Evolutionary conservation across 2,113 vertebrate genomes (phyloP).

Genomic region (Microtus montanus): DNA sequence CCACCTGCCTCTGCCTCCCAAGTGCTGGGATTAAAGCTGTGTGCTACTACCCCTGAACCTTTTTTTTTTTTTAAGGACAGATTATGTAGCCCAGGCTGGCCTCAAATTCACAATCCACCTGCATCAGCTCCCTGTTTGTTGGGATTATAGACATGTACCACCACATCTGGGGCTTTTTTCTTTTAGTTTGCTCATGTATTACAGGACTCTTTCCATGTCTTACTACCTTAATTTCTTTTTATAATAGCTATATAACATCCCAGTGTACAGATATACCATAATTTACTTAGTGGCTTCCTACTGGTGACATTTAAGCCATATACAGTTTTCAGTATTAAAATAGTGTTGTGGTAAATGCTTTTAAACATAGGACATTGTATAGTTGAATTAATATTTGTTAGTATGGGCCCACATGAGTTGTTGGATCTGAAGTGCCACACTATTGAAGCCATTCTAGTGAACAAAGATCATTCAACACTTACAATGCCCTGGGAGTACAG

Average conservation of each 20-base stretch:
- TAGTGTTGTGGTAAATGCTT: conserved; percentile 15
- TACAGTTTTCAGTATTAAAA: conserved; percentile 12
- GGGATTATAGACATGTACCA: background rate
- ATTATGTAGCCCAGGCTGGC: background rate
- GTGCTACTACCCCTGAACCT: background rate
- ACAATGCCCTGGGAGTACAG: background rate
- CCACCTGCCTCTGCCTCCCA: background rate
- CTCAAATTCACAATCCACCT: background rate
- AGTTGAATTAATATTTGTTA: conserved; percentile 27
- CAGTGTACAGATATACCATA: background rate
- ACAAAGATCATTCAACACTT: background rate
- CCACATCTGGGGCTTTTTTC: background rate
- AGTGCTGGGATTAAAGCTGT: background rate
- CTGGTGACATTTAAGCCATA: conserved; percentile 1
- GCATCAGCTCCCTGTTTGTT: background rate
- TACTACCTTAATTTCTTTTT: conserved; percentile 44
- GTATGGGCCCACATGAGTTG: background rate
- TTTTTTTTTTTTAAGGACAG: background rate
- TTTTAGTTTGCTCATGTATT: conserved; percentile 52
- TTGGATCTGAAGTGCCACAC: conserved; percentile 53
- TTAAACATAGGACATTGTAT: background rate
- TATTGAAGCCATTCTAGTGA: conserved; percentile 16
- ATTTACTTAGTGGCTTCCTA: conserved; percentile 47
- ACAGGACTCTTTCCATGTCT: conserved; percentile 22
- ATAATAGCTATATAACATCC: conserved; percentile 26